Percentiles rank a stretch among this genome's conserved stretches.
Conservation (phyloP, 2,888 invertebrate genomes). For the Minunthozetes semirufus region DNA sequence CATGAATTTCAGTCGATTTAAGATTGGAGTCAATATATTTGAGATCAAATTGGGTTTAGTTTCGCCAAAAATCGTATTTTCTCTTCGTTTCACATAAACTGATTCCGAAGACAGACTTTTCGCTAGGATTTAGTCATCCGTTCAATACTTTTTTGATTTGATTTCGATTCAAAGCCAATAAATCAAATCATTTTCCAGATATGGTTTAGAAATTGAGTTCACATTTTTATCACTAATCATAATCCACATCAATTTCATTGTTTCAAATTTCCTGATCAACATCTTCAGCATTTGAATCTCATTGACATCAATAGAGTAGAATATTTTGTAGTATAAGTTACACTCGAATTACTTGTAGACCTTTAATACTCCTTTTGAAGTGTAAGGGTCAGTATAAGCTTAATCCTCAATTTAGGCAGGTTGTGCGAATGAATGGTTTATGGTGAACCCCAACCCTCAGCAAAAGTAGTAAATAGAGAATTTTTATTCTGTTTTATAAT, state of each 20-base stretch:
- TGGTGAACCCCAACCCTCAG: no score
- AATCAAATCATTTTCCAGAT: conserved; percentile 13
- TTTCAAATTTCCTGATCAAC: not conserved
- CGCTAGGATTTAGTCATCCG: not conserved
- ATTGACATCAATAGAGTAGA: no score
- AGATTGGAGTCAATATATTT: not conserved
- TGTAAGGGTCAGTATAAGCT: no score
- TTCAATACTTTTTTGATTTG: conserved; percentile 15
- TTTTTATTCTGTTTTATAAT: no score
- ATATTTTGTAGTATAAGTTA: no score
- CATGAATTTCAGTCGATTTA: not conserved
- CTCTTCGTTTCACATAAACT: not conserved
- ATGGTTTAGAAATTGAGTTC: not conserved
- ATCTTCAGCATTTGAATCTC: no score
- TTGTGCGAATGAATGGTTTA: no score
- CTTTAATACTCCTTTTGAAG: no score
- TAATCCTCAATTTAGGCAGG: no score
- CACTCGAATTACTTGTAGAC: no score
- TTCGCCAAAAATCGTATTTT: not conserved
- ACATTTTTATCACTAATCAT: not conserved
- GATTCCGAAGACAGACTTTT: not conserved
- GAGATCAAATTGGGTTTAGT: conserved; percentile 27
- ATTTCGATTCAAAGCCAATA: conserved; percentile 8
- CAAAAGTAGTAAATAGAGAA: no score
- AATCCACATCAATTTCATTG: not conserved